phyloP scores from a whole-genome alignment of 2,113 vertebrate genomes.

The Meleagris gallopavo region DNA sequence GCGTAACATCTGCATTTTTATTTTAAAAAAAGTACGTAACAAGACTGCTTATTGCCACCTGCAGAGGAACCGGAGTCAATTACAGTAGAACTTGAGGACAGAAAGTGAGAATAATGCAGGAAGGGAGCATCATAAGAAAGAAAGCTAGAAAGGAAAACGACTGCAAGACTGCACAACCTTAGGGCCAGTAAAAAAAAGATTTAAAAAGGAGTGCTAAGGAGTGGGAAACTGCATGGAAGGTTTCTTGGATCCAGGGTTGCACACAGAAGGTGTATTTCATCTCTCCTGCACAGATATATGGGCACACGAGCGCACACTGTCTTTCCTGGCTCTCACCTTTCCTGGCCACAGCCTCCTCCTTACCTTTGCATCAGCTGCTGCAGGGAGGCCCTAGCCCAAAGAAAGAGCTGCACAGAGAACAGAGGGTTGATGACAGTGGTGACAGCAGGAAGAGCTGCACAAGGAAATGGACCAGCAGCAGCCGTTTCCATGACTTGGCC shows the following conservation, averaged over 20 bases:
- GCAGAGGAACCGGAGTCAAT: not conserved
- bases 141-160: not conserved
- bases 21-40: not conserved
- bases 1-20: not conserved
- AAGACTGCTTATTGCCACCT: not conserved
- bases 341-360: not conserved
- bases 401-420: not conserved
- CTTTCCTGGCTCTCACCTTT: not conserved
- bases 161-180: not conserved
- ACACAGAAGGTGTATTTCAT: not conserved
- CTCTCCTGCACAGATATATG: not conserved
- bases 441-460: not conserved
- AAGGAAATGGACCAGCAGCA: not conserved
- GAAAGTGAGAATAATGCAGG: not conserved
- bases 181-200: no score
- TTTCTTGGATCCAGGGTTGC: not conserved
- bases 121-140: not conserved
- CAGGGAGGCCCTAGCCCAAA: not conserved
- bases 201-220: not conserved
- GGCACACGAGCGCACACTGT: not conserved
- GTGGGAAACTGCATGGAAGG: not conserved
- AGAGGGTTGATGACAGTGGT: accelerated
- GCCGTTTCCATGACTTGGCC: not conserved
- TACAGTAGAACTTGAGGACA: not conserved
- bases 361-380: not conserved